These are phyloP conservation scores for Lydus trimaculatus DNA, from an alignment of 2,888 invertebrate species.

Conservation along the genomic window DNA sequence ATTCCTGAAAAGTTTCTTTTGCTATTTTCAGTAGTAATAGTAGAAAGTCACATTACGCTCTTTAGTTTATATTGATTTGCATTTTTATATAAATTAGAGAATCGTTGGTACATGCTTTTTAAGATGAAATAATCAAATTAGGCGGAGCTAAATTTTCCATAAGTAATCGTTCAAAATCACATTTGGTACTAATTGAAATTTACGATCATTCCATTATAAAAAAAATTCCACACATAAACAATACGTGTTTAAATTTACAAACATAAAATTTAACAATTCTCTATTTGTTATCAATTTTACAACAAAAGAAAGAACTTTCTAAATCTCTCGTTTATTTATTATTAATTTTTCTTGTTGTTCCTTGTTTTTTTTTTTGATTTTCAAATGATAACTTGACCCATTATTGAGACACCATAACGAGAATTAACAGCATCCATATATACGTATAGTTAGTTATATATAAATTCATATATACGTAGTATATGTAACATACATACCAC, in stretches of 20 bases:
- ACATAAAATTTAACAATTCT: constrained; percentile 9
- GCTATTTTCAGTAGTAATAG: too few relatives aligned
- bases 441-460: background rate
- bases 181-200: constrained; percentile 7
- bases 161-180: background rate
- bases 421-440: background rate
- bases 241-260: constrained; percentile 4
- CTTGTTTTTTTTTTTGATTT: background rate
- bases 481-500: constrained; percentile 29
- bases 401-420: constrained; percentile 11
- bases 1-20: too few relatives aligned
- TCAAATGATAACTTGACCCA: constrained; percentile 3
- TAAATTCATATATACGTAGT: background rate
- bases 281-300: constrained; percentile 4
- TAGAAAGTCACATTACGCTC: too few relatives aligned
- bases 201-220: background rate
- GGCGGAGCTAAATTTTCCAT: background rate
- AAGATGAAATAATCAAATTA: too few relatives aligned
- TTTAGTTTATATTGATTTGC: too few relatives aligned
- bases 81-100: too few relatives aligned
- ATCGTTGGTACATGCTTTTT: too few relatives aligned
- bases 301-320: constrained; percentile 2
- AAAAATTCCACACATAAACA: constrained; percentile 7
- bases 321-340: background rate
- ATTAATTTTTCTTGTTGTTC: background rate